Base-by-base conservation (phyloP, 2,797 vertebrate genomes). In the Lithobates pipiens region DNA sequence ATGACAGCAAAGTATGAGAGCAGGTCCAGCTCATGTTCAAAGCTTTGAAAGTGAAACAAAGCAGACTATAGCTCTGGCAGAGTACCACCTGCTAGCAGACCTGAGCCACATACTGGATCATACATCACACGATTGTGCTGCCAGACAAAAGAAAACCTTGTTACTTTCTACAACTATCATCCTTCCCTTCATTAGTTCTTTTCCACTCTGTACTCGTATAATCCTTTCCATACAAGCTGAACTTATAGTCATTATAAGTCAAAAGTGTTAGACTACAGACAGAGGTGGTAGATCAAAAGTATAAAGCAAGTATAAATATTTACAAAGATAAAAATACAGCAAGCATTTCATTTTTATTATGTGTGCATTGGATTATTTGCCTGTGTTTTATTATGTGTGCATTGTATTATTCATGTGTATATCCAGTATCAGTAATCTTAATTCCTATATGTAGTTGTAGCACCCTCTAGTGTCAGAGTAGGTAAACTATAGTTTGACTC, bases 1-100 rank as follows among this genome's bases (percentile, higher is more conserved):
- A 83, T 27, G 88, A 65, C 57, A 80, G 61, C 13, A 77, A 89
- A 92, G 91, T 88, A 87, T 57, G 91, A 92, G 92, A 91, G 92
- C 29, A 79, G 29, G 88, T 94, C 94, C 91, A 92, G 68, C 42
- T 91, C 82, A 29, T 82, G 88, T 94, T 93, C 92, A 92, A 92
- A 93, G 90, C 89, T 93, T 90, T 84, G 86, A 90, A 90, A 88
- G 89, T 88, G 86, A 93, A 90, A 84, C 7, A 10, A 50, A 90
- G 90, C 86, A 85, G 83, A 87, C 61, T 72, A 63, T 67, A 91
- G 90, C 70, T 88, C 87, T 91, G 92, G 92, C 94, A 93, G 93
- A 89, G 76, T 63, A 82, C 91, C 94, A 94, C 91, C 92, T 93
- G 93, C 92, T 86, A 70, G 71, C 86, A 85, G 83, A 88, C 78